Conservation (phyloP, 1,140 invertebrate species). For the Chionoecetes opilio region DNA sequence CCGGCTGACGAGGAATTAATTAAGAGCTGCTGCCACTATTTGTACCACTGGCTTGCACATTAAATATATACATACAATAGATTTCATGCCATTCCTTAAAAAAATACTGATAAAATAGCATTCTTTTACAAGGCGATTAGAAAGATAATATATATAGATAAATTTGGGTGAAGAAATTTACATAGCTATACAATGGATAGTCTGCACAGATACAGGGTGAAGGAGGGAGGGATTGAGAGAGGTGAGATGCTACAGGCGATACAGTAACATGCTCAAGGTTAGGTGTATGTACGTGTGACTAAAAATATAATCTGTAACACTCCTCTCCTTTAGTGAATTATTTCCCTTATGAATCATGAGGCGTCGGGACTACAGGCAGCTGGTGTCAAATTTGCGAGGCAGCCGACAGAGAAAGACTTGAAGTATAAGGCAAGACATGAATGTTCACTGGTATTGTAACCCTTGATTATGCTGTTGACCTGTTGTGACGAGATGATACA, state of each 20-base stretch:
- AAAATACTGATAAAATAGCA: conserved; percentile 3
- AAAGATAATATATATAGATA: not conserved
- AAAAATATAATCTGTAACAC: no score
- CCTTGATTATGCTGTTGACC: not conserved
- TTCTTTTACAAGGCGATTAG: no score
- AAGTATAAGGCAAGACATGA: not conserved
- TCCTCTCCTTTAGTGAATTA: no score
- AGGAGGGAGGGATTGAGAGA: not conserved
- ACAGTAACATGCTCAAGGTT: conserved; percentile 17
- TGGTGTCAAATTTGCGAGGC: not conserved
- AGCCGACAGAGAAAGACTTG: not conserved
- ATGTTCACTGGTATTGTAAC: not conserved
- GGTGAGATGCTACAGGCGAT: not conserved
- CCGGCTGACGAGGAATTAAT: not conserved
- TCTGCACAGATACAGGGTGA: not conserved
- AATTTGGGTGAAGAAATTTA: not conserved
- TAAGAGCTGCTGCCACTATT: not conserved
- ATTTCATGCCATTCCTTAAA: not conserved
- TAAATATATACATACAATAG: not conserved
- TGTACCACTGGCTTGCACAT: not conserved
- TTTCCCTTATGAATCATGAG: not conserved
- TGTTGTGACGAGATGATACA: not conserved
- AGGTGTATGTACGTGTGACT: not conserved
- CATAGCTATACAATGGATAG: not conserved
- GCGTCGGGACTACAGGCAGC: not conserved